These are phyloP conservation scores for Noctua comes DNA, from an alignment of 2,888 invertebrate species.

Conservation along the genomic window DNA sequence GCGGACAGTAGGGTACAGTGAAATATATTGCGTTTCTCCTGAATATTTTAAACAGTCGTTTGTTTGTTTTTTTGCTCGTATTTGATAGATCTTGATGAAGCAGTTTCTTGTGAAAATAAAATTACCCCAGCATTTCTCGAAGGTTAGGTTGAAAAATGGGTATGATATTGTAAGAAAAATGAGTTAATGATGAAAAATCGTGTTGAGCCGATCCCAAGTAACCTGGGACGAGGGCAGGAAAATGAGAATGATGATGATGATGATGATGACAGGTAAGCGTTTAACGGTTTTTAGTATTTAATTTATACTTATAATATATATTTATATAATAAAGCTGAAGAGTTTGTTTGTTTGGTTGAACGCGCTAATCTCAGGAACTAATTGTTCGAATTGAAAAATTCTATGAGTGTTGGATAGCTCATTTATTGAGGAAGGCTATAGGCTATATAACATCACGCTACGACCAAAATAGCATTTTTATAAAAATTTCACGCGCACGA, in stretches of 20 bases:
- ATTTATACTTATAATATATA: too few species aligned
- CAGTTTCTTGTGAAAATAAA: neutral
- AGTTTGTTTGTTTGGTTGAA: too few species aligned
- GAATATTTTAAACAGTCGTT: neutral
- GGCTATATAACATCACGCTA: too few species aligned
- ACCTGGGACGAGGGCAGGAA: neutral
- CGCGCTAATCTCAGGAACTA: too few species aligned
- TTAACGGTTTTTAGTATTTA: neutral
- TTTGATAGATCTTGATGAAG: neutral
- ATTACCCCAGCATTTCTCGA: neutral
- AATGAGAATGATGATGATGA: neutral
- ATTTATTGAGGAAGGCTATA: too few species aligned
- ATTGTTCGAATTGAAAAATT: too few species aligned
- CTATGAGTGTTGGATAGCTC: too few species aligned
- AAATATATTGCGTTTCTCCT: conserved; percentile 11
- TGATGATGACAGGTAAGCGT: neutral
- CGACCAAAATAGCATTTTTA: too few species aligned
- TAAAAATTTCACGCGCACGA: too few species aligned
- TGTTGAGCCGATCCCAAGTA: neutral
- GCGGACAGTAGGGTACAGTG: conserved; percentile 16
- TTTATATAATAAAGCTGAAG: too few species aligned
- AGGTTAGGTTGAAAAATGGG: neutral
- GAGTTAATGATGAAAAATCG: neutral
- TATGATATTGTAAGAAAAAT: neutral
- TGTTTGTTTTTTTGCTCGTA: neutral